A percentile compares a stretch with the other conserved stretches of the same genome.
These are phyloP conservation scores for Peromyscus aztecus DNA, from an alignment of 2,797 vertebrate species.

Conservation along the genomic window DNA sequence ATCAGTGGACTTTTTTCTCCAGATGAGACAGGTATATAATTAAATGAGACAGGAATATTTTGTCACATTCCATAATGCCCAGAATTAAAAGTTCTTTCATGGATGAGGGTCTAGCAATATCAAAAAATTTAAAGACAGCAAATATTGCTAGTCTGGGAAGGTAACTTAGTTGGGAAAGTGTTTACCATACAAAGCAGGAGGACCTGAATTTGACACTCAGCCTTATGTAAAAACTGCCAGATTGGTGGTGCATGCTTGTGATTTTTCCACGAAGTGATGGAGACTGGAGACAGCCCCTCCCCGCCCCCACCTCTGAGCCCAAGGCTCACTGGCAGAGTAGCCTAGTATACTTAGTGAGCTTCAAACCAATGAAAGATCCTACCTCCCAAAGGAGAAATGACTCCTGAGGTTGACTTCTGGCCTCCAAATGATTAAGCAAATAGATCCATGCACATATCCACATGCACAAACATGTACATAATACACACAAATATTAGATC, in stretches of 20 bases:
- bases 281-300: too few species aligned
- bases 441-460: neutral
- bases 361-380: neutral
- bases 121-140: constrained; percentile 17
- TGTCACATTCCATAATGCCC: constrained; percentile 1
- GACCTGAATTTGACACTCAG: neutral
- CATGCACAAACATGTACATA: neutral
- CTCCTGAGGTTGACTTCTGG: neutral
- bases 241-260: neutral
- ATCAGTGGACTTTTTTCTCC: neutral
- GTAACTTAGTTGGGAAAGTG: neutral
- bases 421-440: neutral
- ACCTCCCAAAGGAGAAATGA: too few species aligned
- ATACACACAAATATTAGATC: neutral
- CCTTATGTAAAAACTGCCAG: neutral
- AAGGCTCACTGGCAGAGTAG: neutral
- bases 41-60: neutral
- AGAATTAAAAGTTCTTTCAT: neutral
- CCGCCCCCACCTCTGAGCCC: neutral
- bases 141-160: neutral
- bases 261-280: neutral
- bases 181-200: neutral
- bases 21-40: neutral
- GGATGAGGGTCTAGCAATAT: neutral
- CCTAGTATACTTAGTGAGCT: neutral